These are phyloP conservation scores for Eunapius fragilis DNA, from an alignment of 37 sponge, comb jelly and placozoan species.

Conservation along the genomic window DNA sequence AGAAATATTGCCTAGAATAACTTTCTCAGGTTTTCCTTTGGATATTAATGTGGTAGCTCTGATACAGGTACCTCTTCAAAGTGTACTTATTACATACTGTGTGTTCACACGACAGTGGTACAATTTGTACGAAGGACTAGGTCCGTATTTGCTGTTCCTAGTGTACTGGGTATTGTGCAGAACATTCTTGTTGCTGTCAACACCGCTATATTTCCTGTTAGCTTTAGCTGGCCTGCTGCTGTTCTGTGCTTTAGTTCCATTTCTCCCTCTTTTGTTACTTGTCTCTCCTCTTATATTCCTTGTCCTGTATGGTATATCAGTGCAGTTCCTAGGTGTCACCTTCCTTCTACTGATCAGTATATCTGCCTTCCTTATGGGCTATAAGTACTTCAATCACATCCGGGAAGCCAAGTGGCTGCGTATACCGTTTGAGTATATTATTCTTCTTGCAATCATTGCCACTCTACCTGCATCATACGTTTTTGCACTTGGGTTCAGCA, in stretches of 20 bases:
- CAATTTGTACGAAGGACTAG: slow-evolving; percentile 36
- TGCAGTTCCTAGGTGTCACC: slow-evolving; percentile 12
- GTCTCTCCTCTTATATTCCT: slow-evolving; percentile 26
- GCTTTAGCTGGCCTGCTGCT: not conserved
- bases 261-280: slow-evolving; percentile 32
- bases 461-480: slow-evolving; percentile 9
- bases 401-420: slow-evolving; percentile 44
- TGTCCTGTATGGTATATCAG: slow-evolving; percentile 39
- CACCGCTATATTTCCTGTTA: slow-evolving; percentile 1
- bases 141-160: slow-evolving; percentile 47
- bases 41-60: slow-evolving; percentile 24
- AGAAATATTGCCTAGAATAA: slow-evolving; percentile 9
- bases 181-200: slow-evolving; percentile 14
- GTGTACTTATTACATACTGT: not conserved
- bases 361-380: not conserved
- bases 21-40: slow-evolving; percentile 6
- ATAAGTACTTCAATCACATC: slow-evolving; percentile 4
- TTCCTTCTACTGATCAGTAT: not conserved
- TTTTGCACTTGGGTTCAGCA: not conserved
- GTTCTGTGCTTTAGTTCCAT: slow-evolving; percentile 11
- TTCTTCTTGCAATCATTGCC: slow-evolving; percentile 4
- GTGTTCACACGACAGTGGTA: slow-evolving; percentile 1
- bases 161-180: slow-evolving; percentile 39
- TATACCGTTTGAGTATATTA: slow-evolving; percentile 36
- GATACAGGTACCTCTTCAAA: slow-evolving; percentile 35